These are phyloP conservation scores for Mergus octosetaceus DNA, from an alignment of 2,797 vertebrate species.

Conservation along the genomic window DNA sequence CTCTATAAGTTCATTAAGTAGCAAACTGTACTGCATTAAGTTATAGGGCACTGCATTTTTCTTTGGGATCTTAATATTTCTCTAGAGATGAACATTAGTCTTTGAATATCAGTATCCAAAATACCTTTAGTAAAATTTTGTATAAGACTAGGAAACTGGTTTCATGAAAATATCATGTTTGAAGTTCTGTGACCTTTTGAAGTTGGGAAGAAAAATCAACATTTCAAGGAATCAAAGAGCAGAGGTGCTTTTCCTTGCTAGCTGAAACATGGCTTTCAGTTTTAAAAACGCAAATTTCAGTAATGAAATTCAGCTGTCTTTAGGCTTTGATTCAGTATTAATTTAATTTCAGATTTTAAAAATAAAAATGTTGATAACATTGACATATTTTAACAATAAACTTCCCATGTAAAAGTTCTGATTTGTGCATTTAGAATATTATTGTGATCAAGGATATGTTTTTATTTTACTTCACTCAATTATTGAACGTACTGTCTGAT, in stretches of 20 bases:
- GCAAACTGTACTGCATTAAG: not conserved
- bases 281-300: not conserved
- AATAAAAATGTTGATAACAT: not conserved
- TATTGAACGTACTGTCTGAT: not conserved
- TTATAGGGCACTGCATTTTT: not conserved
- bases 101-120: not conserved
- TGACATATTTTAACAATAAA: not conserved
- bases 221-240: not conserved
- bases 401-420: not conserved
- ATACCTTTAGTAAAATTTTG: not conserved
- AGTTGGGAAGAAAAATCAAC: not conserved
- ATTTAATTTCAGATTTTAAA: not conserved
- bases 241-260: not conserved
- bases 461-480: not conserved
- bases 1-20: not conserved
- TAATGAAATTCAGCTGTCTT: not conserved
- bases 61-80: not conserved
- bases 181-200: not conserved
- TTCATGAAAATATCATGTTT: not conserved
- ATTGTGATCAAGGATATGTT: not conserved
- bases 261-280: not conserved
- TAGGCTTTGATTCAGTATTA: not conserved
- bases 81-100: not conserved
- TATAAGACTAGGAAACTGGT: not conserved
- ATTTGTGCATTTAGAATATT: not conserved